These are phyloP conservation scores for Monochamus saltuarius DNA, from an alignment of 1,140 invertebrate species.

Conservation along the genomic window DNA sequence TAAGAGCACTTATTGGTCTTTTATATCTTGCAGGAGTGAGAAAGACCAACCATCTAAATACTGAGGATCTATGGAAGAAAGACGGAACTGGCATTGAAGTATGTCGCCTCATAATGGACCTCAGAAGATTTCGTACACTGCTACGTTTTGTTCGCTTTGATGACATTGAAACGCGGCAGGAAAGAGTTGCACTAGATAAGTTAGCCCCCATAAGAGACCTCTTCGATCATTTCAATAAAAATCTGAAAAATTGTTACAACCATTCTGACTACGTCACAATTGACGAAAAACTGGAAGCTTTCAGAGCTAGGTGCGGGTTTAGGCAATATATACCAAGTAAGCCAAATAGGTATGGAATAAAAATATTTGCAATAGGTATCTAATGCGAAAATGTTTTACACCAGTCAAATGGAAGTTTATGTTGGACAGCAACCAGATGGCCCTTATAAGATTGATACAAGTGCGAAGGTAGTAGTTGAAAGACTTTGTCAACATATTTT, in stretches of 20 bases:
- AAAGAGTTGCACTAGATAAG: conserved; percentile 4
- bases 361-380: conserved; percentile 25
- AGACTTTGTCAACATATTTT: conserved; percentile 22
- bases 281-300: conserved; percentile 30
- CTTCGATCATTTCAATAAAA: conserved; percentile 12
- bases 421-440: conserved; percentile 21
- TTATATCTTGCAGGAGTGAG: conserved; percentile 8
- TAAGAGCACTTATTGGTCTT: conserved; percentile 4
- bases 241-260: conserved; percentile 10
- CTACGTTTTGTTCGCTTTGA: conserved; percentile 9
- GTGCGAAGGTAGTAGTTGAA: conserved; percentile 4
- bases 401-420: conserved; percentile 28
- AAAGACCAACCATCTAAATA: conserved; percentile 10
- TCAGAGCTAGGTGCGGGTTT: conserved; percentile 30
- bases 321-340: conserved; percentile 27
- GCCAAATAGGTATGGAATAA: conserved; percentile 33
- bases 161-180: conserved; percentile 9
- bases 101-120: conserved; percentile 12
- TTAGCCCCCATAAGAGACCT: conserved; percentile 10
- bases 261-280: no score
- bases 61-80: conserved; percentile 10
- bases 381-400: conserved; percentile 28
- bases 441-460: conserved; percentile 12
- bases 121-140: conserved; percentile 11
- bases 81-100: conserved; percentile 10